These are phyloP conservation scores for Psettodes erumei DNA, from an alignment of 2,113 vertebrate genomes.

Conservation along the genomic window DNA sequence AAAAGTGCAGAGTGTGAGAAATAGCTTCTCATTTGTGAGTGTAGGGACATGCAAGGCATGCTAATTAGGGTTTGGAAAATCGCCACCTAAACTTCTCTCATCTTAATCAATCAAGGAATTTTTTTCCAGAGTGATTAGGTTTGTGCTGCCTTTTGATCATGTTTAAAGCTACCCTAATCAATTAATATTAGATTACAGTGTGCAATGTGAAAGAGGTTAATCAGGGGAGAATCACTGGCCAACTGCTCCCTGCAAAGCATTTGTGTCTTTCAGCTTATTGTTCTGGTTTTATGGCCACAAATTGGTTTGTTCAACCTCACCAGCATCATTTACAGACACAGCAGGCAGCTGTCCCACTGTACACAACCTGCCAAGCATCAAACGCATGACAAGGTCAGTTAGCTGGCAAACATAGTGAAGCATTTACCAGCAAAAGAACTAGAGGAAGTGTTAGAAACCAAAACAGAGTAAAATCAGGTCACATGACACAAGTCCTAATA, in stretches of 20 bases:
- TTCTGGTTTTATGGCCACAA: not conserved
- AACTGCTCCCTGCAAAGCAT: not conserved
- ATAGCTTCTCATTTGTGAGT: conserved; percentile 30
- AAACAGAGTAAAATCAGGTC: not conserved
- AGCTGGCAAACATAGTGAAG: not conserved
- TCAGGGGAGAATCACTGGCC: not conserved
- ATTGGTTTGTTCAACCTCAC: not conserved
- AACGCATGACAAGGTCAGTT: too few relatives aligned
- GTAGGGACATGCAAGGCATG: conserved; percentile 8
- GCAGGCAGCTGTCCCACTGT: not conserved
- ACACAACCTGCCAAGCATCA: not conserved
- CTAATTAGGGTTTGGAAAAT: too few relatives aligned
- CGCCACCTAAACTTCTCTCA: not conserved
- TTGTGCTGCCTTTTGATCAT: not conserved
- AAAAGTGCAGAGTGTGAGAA: conserved; percentile 12
- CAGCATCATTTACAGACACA: not conserved
- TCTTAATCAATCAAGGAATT: conserved; percentile 4
- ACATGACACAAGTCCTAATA: not conserved
- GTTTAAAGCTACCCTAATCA: not conserved
- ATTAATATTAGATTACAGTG: not conserved
- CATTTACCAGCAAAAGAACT: not conserved
- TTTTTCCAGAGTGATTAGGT: not conserved
- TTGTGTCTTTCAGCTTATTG: not conserved
- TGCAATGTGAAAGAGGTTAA: not conserved
- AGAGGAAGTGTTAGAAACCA: not conserved